Percentiles rank a stretch among this genome's conserved stretches.
Evolutionary conservation across 2,797 vertebrate species (phyloP).

Genomic region (Diceros bicornis): DNA sequence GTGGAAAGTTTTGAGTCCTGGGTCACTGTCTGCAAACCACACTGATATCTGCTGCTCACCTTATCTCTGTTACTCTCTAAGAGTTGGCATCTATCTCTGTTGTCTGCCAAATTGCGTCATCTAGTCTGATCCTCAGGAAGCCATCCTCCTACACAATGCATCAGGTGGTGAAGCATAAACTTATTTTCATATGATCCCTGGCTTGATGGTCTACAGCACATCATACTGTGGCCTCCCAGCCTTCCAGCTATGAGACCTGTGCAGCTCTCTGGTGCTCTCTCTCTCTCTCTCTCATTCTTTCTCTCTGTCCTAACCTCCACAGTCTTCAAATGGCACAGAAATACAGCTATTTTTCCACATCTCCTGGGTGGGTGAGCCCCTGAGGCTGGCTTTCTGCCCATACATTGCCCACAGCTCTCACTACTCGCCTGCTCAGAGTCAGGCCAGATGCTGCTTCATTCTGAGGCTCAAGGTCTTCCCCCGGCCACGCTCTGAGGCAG

Average conservation of each 20-base stretch:
- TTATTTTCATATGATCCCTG: background rate
- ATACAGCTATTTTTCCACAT: background rate
- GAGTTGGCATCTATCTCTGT: background rate
- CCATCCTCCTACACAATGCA: background rate
- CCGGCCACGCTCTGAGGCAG: background rate
- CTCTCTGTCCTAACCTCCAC: background rate
- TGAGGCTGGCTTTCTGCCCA: background rate
- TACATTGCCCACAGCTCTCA: background rate
- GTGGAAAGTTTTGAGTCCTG: background rate
- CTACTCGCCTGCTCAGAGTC: background rate
- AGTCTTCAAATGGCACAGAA: background rate
- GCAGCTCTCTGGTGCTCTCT: background rate
- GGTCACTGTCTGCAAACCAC: background rate
- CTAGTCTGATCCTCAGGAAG: background rate
- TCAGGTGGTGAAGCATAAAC: background rate
- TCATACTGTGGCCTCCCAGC: background rate
- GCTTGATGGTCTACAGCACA: background rate
- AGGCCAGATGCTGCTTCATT: background rate
- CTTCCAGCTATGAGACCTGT: background rate
- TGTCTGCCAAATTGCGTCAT: background rate
- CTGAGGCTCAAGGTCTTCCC: background rate
- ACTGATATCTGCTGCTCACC: background rate
- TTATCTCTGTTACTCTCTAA: background rate
- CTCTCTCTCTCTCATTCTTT: background rate
- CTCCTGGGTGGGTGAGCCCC: background rate